Percentiles rank a stretch among this genome's conserved stretches.
Conservation (phyloP, 2,797 vertebrate species). For the Channallabes apus region DNA sequence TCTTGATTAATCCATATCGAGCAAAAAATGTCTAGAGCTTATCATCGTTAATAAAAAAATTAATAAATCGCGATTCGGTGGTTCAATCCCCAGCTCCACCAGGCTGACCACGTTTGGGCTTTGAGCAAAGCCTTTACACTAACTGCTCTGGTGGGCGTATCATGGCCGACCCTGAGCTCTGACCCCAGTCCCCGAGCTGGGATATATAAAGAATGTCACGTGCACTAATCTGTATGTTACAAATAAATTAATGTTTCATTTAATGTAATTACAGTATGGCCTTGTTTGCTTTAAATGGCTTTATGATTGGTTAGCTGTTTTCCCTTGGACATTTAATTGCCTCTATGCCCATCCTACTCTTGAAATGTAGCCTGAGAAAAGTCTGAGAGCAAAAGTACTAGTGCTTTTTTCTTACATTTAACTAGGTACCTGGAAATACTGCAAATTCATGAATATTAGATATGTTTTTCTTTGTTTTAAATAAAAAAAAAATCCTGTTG, state of each 20-base stretch:
- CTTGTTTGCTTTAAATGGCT: neutral
- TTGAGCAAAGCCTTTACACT: too few relatives aligned
- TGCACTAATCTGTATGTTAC: neutral
- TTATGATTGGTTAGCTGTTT: neutral
- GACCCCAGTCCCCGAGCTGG: too few relatives aligned
- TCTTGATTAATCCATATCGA: too few relatives aligned
- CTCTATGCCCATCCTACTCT: neutral
- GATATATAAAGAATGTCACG: too few relatives aligned
- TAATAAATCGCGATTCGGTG: too few relatives aligned
- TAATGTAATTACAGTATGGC: neutral
- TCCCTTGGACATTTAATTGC: slow-evolving; percentile 7
- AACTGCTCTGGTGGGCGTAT: too few relatives aligned
- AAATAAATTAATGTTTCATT: neutral
- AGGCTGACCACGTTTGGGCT: too few relatives aligned
- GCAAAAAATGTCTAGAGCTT: too few relatives aligned
- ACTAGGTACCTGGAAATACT: neutral
- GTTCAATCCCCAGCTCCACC: too few relatives aligned
- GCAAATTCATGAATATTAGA: neutral
- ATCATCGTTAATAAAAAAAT: too few relatives aligned
- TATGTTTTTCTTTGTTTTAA: neutral
- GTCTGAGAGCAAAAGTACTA: neutral
- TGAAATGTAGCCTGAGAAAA: neutral
- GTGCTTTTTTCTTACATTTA: neutral
- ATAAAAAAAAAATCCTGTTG: neutral
- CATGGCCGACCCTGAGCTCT: too few relatives aligned